A percentile compares a stretch with the other conserved stretches of the same genome.
phyloP scores from a whole-genome alignment of 2,797 vertebrate genomes.

The Emys orbicularis region DNA sequence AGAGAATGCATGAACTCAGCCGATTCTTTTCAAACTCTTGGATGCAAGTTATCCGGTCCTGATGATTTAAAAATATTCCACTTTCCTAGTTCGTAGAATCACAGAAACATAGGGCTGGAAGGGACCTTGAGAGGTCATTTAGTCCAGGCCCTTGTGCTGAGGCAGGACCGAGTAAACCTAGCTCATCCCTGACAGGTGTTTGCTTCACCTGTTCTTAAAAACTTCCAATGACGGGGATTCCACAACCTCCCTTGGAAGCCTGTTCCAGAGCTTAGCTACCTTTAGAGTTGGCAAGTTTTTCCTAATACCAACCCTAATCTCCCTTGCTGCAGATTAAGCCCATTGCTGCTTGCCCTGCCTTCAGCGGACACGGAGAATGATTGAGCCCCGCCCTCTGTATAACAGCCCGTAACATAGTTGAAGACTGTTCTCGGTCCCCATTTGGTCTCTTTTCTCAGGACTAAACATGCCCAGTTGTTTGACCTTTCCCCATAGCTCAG shows the following conservation, averaged over 20 bases:
- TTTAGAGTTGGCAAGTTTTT: neutral
- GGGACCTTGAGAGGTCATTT: neutral
- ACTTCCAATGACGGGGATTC: neutral
- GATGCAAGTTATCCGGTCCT: neutral
- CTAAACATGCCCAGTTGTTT: no score
- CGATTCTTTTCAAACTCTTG: neutral
- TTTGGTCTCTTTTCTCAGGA: no score
- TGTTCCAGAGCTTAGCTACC: neutral
- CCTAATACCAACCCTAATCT: neutral
- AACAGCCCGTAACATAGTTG: no score
- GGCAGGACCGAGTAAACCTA: neutral
- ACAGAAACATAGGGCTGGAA: neutral
- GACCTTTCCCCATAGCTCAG: no score
- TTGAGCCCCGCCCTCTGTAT: neutral
- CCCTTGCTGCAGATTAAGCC: neutral
- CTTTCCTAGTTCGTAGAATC: neutral
- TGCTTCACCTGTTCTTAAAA: neutral
- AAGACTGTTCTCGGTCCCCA: no score
- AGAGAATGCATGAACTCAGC: neutral
- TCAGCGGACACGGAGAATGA: neutral
- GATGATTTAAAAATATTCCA: neutral
- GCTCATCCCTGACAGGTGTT: neutral
- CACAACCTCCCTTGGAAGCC: no score
- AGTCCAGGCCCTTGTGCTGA: neutral
- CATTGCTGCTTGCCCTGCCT: neutral